Percentiles rank a stretch among this genome's conserved stretches.
Evolutionary conservation across 2,888 invertebrate species (phyloP).

Genomic region (Mesorhabditis spiculigera): DNA sequence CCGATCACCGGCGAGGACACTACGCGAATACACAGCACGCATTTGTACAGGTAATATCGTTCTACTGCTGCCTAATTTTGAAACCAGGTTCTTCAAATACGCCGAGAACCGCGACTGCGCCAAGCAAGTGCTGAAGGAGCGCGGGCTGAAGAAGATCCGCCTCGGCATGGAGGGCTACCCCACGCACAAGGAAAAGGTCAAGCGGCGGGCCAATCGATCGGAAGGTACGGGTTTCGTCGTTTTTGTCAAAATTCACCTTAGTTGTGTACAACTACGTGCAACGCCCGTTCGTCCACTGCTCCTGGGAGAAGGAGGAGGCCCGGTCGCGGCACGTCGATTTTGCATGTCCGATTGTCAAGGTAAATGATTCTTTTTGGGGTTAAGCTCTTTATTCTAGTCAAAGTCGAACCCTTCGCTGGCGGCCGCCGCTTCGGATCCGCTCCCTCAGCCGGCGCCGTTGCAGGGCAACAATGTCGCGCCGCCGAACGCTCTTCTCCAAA

Average conservation of each 20-base stretch:
- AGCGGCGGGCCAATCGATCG: constrained; percentile 85
- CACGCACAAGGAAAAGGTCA: constrained; percentile 97
- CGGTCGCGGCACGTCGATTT: constrained; percentile 96
- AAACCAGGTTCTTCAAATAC: constrained; percentile 78
- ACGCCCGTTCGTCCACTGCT: constrained; percentile 96
- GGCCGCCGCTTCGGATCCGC: constrained; percentile 60
- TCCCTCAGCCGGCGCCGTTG: constrained; percentile 59
- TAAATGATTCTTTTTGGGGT: constrained; percentile 9
- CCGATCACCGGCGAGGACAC: constrained; percentile 97
- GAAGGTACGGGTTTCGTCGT: constrained; percentile 65
- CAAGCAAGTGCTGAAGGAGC: constrained; percentile 95
- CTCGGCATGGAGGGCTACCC: constrained; percentile 97
- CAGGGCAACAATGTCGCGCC: constrained; percentile 11
- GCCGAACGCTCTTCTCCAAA: not conserved
- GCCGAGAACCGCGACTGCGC: constrained; percentile 99
- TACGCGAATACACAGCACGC: constrained; percentile 70
- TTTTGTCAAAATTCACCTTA: constrained; percentile 25
- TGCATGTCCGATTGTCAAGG: constrained; percentile 59
- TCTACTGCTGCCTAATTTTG: not conserved
- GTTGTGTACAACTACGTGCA: constrained; percentile 99
- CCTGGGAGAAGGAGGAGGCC: constrained; percentile 99
- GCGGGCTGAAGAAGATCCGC: constrained; percentile 95
- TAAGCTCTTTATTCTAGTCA: constrained; percentile 25
- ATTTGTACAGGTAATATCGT: constrained; percentile 27
- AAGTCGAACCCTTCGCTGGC: constrained; percentile 58